A percentile compares a stretch with the other conserved stretches of the same genome.
Evolutionary conservation across 2,888 invertebrate species (phyloP).

Genomic region (Agrotis clavis): DNA sequence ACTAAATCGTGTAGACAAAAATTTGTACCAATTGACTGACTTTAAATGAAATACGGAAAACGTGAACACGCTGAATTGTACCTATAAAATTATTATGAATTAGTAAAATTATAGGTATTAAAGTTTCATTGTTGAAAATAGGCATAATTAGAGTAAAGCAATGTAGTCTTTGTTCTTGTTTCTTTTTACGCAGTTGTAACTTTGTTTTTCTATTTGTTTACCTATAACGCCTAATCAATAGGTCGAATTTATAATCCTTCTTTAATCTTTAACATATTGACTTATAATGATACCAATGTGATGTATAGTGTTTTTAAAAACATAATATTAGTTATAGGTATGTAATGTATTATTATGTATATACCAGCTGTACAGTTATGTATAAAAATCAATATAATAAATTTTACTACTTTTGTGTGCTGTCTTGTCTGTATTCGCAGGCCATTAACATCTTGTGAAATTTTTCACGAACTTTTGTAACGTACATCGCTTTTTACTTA

Average conservation of each 20-base stretch:
- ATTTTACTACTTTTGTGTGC: not conserved
- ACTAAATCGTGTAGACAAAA: not conserved
- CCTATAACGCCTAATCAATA: conserved; percentile 13
- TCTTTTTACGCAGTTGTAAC: conserved; percentile 29
- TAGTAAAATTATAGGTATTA: not conserved
- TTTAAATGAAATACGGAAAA: not conserved
- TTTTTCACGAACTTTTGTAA: not conserved
- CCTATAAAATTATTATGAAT: too few relatives aligned
- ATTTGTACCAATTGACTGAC: not conserved
- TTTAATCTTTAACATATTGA: conserved; percentile 43
- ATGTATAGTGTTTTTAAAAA: not conserved
- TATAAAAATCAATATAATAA: not conserved
- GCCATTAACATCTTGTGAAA: not conserved
- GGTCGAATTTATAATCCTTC: conserved; percentile 7
- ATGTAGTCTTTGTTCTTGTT: conserved; percentile 9
- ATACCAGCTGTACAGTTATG: not conserved
- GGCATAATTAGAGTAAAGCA: not conserved
- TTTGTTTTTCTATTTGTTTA: conserved; percentile 33
- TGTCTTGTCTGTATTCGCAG: not conserved
- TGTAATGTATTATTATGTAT: too few relatives aligned
- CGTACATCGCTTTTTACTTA: not conserved
- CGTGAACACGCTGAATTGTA: not conserved
- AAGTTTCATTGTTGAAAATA: not conserved
- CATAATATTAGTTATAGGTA: not conserved
- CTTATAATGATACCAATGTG: conserved; percentile 32